These are phyloP conservation scores for Rhombomys opimus DNA, from an alignment of 2,113 vertebrate species.

Conservation along the genomic window DNA sequence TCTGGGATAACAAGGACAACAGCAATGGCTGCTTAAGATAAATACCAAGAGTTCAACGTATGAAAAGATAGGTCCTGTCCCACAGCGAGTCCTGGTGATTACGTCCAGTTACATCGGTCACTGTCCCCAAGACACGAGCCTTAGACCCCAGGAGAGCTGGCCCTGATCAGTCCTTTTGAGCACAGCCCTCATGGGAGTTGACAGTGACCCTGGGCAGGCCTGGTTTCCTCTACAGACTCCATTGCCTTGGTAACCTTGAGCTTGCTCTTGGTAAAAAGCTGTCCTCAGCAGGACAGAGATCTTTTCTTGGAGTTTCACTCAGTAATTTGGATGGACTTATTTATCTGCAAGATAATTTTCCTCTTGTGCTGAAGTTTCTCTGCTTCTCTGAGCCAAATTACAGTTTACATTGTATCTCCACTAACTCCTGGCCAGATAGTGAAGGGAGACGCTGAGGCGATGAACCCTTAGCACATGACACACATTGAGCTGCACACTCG, in stretches of 20 bases:
- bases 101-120: not conserved
- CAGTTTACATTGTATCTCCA: not conserved
- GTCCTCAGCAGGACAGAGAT: not conserved
- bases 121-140: not conserved
- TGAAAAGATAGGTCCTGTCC: not conserved
- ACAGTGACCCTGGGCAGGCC: not conserved
- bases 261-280: constrained; percentile 9
- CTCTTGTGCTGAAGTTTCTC: constrained; percentile 5
- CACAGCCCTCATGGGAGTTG: not conserved
- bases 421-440: not conserved
- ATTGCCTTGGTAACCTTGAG: not conserved
- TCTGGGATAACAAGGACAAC: constrained; percentile 10
- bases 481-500: not conserved
- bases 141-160: too few species aligned
- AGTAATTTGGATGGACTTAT: constrained; percentile 35
- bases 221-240: not conserved
- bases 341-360: constrained; percentile 11
- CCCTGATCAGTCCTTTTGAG: not conserved
- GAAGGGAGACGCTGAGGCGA: not conserved
- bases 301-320: constrained; percentile 14
- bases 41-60: not conserved
- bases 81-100: not conserved
- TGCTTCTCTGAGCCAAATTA: constrained; percentile 34
- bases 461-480: not conserved
- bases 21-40: not conserved